Percentiles rank a stretch among this genome's conserved stretches.
Conservation (phyloP, 2,113 vertebrate genomes). For the Melanerpes aurifrons region DNA sequence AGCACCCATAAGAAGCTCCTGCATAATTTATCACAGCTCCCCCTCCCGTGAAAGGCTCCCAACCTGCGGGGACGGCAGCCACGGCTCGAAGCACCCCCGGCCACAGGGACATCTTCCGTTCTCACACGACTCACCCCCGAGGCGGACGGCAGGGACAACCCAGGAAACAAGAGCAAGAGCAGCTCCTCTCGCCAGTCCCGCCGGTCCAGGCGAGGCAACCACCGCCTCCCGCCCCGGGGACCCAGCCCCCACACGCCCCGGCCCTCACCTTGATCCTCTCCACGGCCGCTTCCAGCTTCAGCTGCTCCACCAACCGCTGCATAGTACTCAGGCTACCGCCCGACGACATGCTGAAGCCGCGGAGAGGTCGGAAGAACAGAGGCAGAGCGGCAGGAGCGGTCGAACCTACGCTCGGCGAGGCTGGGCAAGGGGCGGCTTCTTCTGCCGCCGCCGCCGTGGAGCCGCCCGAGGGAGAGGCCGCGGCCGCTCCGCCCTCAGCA, state of each 20-base stretch:
- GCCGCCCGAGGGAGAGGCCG: neutral
- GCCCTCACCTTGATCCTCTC: conserved; percentile 88
- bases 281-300: conserved; percentile 90
- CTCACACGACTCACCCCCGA: too few relatives aligned
- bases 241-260: neutral
- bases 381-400: too few relatives aligned
- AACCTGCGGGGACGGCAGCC: neutral
- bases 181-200: too few relatives aligned
- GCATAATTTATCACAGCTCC: neutral
- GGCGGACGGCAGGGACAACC: neutral
- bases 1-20: neutral
- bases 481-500: neutral
- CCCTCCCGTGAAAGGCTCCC: neutral
- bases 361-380: too few relatives aligned
- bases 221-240: neutral
- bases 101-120: neutral
- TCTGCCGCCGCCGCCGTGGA: neutral
- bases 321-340: conserved; percentile 84
- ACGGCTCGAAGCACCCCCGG: neutral
- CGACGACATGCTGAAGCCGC: conserved; percentile 80
- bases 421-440: too few relatives aligned
- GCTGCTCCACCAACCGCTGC: conserved; percentile 89
- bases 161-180: neutral
- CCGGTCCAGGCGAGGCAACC: neutral
- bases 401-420: too few relatives aligned